Evolutionary conservation across 1,140 invertebrate genomes (phyloP), one percentile per base, ranked within the genome.

Genomic region (Propsilocerus akamusi): DNA sequence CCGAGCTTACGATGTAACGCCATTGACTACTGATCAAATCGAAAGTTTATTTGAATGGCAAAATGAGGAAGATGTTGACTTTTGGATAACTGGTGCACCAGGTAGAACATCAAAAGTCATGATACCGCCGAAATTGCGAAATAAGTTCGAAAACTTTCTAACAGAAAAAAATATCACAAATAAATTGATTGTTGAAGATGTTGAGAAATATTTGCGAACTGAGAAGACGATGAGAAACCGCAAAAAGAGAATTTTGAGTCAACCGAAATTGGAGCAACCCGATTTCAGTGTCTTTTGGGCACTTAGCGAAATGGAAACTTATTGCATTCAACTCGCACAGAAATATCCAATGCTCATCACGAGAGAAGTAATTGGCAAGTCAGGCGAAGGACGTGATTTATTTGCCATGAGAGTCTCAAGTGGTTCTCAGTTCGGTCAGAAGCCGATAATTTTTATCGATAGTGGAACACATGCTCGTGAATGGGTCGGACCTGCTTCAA

Each of bases 401-500:
- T 65, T 68, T 30, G 63, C 60, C 3, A 48, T 74, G 3, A 70
- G 66, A 54, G 63, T 75, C 48, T 64, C 64, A 2, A 61, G 61
- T 57, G 53, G 71, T 53, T 17, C 64, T 62, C 55, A 62, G 59
- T 58, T 26, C 24, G 53, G 55, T 0, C 56, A 56, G 12, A 75
- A 75, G 50, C 63, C 67, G 30, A 55, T 59, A 2, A 67, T 76
- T 23, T 68, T 75, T 56, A 63, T 76, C 28, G 74, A 75, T 52
- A 62, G 61, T 62, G 76, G 74, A 25, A 75, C 76, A 49, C 77
- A 80, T 56, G 74, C 75, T 5, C 65, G 76, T 11, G 76, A 80
- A 64, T 84, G 82, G 82, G 78, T 81, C 47, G 69, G 77, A 2
- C 75, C 77, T 5, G 72, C 79, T 0, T 72, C 73, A 0, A 75